Conservation (phyloP, 2,797 vertebrate species). For the Oophaga sylvatica region DNA sequence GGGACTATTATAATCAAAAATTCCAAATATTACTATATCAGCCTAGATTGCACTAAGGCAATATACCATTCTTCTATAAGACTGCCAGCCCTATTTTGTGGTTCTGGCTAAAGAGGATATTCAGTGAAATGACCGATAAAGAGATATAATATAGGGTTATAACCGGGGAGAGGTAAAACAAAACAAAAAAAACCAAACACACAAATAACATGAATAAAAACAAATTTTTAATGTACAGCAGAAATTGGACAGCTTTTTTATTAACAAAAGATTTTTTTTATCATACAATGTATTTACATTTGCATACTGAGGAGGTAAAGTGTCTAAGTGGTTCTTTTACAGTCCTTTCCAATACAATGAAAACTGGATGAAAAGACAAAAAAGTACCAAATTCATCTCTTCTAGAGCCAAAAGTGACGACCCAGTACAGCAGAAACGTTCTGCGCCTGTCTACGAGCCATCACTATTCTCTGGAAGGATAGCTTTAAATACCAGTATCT, state of each 20-base stretch:
- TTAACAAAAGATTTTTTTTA: constrained; percentile 82
- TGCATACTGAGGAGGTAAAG: constrained; percentile 87
- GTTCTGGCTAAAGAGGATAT: background rate
- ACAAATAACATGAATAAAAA: constrained; percentile 74
- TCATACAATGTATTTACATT: constrained; percentile 83
- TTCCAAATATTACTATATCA: no score
- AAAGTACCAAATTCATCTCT: constrained; percentile 69
- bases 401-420: constrained; percentile 39
- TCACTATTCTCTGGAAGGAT: constrained; percentile 23
- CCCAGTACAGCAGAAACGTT: background rate
- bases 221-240: constrained; percentile 83
- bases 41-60: no score
- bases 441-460: constrained; percentile 2
- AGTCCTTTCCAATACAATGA: constrained; percentile 79
- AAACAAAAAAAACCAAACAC: background rate
- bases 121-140: background rate
- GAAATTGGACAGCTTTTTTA: constrained; percentile 81
- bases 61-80: background rate
- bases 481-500: constrained; percentile 16
- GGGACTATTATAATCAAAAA: no score
- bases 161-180: background rate
- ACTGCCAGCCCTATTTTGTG: background rate
- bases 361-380: constrained; percentile 67
- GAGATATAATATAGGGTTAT: background rate
- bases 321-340: constrained; percentile 86